These are phyloP conservation scores for Sebastes fasciatus DNA, from an alignment of 2,113 vertebrate genomes.

Conservation along the genomic window DNA sequence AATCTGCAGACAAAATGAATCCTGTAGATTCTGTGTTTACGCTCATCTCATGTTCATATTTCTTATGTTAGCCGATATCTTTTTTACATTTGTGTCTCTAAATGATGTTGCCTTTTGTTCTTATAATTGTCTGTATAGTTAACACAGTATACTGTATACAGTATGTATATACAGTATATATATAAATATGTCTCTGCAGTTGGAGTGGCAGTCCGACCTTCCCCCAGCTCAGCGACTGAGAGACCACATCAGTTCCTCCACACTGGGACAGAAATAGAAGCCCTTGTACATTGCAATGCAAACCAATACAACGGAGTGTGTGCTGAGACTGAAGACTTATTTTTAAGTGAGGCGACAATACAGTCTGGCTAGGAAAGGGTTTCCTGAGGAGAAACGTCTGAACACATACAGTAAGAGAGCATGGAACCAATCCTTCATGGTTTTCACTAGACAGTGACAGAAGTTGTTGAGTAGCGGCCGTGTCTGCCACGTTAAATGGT, in stretches of 20 bases:
- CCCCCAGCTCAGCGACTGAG: no score
- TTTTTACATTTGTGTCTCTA: neutral
- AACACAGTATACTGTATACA: neutral
- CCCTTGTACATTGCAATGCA: neutral
- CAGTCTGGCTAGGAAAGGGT: neutral
- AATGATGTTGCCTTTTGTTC: neutral
- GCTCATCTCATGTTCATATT: neutral
- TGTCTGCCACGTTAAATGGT: neutral
- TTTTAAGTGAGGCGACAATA: neutral
- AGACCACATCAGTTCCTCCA: neutral
- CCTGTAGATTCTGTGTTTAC: neutral
- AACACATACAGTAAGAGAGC: neutral
- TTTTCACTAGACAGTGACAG: neutral
- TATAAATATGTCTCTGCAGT: neutral
- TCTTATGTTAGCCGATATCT: neutral
- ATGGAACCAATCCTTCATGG: neutral
- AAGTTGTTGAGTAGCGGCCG: neutral
- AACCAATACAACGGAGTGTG: neutral
- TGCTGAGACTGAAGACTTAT: no score
- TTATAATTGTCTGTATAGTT: neutral
- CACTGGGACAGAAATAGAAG: neutral
- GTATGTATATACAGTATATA: no score
- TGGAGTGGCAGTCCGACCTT: neutral
- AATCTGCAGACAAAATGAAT: neutral
- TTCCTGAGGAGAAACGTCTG: neutral